phyloP scores from a whole-genome alignment of 2,888 invertebrate species.

The Cheiracanthium punctorium region DNA sequence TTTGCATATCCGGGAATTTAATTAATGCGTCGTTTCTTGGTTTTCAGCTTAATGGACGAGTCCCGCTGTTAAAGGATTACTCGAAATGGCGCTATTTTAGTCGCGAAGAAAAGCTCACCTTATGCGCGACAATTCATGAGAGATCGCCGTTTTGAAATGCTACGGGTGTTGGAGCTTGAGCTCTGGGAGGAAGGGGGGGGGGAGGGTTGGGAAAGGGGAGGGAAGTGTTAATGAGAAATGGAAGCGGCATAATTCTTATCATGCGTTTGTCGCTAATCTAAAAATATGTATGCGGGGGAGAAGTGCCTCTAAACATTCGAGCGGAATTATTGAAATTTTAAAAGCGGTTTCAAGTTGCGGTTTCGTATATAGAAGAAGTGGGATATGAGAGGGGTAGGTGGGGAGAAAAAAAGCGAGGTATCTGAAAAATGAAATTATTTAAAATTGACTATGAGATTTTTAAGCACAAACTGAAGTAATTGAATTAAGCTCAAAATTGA shows the following conservation, averaged over 20 bases:
- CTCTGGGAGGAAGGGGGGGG: too few species aligned
- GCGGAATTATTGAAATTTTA: too few species aligned
- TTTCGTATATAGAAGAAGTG: too few species aligned
- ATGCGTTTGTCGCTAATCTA: background rate
- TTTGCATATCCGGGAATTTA: conserved; percentile 47
- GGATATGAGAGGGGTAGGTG: too few species aligned
- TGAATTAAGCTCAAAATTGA: too few species aligned
- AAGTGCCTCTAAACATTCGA: too few species aligned
- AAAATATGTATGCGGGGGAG: background rate
- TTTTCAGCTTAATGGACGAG: conserved; percentile 39
- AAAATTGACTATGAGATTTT: too few species aligned
- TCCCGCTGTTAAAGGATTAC: conserved; percentile 65
- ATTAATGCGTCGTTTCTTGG: conserved; percentile 55
- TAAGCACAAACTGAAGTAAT: too few species aligned
- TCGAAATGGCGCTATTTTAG: conserved; percentile 62
- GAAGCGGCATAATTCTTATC: background rate
- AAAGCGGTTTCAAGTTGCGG: too few species aligned
- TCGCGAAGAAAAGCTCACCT: conserved; percentile 51
- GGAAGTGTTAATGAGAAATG: background rate
- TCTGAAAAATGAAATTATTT: too few species aligned
- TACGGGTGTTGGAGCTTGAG: background rate
- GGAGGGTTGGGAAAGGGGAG: too few species aligned
- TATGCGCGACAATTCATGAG: conserved; percentile 39
- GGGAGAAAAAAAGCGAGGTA: too few species aligned
- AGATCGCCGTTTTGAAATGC: conserved; percentile 53